Conservation (phyloP, 2,888 invertebrate species). For the Dermolepida albohirtum region DNA sequence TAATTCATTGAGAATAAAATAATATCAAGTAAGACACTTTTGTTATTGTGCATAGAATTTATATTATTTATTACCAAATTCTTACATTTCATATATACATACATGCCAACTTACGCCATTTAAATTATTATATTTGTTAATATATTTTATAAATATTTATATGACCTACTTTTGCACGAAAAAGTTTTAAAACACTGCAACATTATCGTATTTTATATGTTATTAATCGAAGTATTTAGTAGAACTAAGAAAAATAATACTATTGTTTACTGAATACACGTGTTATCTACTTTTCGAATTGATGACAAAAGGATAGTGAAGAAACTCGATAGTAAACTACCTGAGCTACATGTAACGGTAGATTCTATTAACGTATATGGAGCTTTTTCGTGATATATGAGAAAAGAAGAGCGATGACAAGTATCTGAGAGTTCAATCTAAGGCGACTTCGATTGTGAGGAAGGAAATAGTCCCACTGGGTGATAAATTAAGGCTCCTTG, state of each 20-base stretch:
- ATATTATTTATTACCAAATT: too few species aligned
- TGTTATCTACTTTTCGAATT: constrained; percentile 20
- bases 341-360: constrained; percentile 48
- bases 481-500: constrained; percentile 64
- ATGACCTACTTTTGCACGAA: too few species aligned
- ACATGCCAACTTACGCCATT: too few species aligned
- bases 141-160: too few species aligned
- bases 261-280: constrained; percentile 11
- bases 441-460: constrained; percentile 62
- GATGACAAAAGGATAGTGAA: constrained; percentile 33
- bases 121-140: too few species aligned
- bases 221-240: not conserved
- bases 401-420: constrained; percentile 61
- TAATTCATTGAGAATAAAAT: too few species aligned
- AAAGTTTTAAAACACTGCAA: too few species aligned
- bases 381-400: constrained; percentile 49
- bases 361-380: constrained; percentile 46
- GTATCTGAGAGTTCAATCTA: constrained; percentile 63
- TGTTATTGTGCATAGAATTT: too few species aligned
- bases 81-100: too few species aligned
- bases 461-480: constrained; percentile 64
- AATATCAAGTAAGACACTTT: too few species aligned
- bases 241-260: constrained; percentile 19
- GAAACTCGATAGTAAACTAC: constrained; percentile 52
- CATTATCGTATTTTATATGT: too few species aligned